These are phyloP conservation scores for Psylliodes chrysocephalus DNA, from an alignment of 2,888 invertebrate genomes.

Conservation along the genomic window DNA sequence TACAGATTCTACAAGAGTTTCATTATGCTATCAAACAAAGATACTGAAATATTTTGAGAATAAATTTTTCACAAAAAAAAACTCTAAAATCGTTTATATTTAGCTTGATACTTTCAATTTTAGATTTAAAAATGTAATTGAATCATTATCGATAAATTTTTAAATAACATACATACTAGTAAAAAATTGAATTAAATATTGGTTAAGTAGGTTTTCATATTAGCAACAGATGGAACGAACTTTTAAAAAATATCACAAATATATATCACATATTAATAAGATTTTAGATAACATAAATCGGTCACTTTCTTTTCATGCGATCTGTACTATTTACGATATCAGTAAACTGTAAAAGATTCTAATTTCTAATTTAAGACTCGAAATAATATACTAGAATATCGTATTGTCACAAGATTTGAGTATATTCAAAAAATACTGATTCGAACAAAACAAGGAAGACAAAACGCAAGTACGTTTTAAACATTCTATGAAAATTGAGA, in stretches of 20 bases:
- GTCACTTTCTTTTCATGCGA: constrained; percentile 24
- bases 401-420: constrained; percentile 64
- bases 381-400: constrained; percentile 52
- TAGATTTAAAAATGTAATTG: too few species aligned
- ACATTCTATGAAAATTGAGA: not conserved
- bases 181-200: constrained; percentile 3
- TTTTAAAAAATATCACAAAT: constrained; percentile 10
- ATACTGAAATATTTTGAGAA: too few species aligned
- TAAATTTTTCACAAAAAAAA: too few species aligned
- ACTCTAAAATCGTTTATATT: too few species aligned
- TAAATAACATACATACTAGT: too few species aligned
- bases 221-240: not conserved
- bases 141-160: too few species aligned
- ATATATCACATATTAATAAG: constrained; percentile 14
- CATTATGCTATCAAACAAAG: too few species aligned
- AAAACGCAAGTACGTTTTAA: constrained; percentile 25
- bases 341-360: constrained; percentile 28
- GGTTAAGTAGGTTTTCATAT: not conserved
- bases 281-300: not conserved
- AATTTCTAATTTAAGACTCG: constrained; percentile 30
- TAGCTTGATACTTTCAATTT: too few species aligned
- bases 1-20: too few species aligned
- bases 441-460: constrained; percentile 43
- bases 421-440: constrained; percentile 53
- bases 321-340: constrained; percentile 28